These are phyloP conservation scores for Cricetomys ansorgei DNA, from an alignment of 2,113 vertebrate species.

Conservation along the genomic window DNA sequence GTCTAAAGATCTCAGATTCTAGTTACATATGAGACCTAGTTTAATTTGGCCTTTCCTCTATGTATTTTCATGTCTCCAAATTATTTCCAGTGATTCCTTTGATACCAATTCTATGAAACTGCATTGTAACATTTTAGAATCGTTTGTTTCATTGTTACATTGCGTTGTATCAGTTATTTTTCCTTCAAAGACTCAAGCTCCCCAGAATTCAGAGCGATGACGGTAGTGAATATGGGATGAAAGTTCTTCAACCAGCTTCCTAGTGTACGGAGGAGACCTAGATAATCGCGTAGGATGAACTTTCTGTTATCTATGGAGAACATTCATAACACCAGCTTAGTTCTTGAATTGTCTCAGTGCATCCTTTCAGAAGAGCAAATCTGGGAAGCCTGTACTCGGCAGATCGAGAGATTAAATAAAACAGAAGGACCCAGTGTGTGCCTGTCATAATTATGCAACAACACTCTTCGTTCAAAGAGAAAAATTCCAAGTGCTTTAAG, in stretches of 20 bases:
- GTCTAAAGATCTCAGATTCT: neutral
- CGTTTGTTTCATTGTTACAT: neutral
- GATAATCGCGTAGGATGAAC: neutral
- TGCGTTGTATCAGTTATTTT: neutral
- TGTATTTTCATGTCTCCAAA: neutral
- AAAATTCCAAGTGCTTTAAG: neutral
- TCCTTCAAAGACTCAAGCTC: neutral
- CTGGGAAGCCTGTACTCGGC: neutral
- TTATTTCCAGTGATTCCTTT: conserved; percentile 35
- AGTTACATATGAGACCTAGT: neutral
- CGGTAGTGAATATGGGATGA: neutral
- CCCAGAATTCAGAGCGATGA: neutral
- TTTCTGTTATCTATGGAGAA: neutral
- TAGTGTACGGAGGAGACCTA: neutral
- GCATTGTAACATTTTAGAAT: conserved; percentile 3
- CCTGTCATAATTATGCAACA: neutral
- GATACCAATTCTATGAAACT: neutral
- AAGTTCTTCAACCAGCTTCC: neutral
- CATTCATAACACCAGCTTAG: neutral
- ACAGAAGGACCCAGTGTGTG: neutral
- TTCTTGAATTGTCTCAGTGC: neutral
- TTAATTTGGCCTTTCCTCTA: neutral
- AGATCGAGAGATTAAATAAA: neutral
- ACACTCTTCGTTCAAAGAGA: neutral
- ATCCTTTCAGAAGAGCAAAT: neutral